phyloP scores from a whole-genome alignment of 2,797 vertebrate species.

The Mycteria americana region DNA sequence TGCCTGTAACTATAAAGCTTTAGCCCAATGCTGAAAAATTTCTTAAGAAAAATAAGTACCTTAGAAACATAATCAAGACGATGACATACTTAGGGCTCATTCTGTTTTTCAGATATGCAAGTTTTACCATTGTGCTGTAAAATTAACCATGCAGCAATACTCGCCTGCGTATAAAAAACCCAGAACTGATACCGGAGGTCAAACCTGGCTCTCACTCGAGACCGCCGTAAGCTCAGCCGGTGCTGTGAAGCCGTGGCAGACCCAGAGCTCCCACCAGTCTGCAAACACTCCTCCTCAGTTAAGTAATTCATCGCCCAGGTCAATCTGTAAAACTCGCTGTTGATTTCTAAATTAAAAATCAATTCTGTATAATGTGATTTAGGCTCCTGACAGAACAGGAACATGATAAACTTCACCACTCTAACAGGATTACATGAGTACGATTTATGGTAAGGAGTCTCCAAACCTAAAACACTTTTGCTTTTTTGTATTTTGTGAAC shows the following conservation, averaged over 20 bases:
- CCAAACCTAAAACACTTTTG: neutral
- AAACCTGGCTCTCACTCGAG: neutral
- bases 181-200: neutral
- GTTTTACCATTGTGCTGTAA: neutral
- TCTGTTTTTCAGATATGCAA: neutral
- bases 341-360: slow-evolving; percentile 32
- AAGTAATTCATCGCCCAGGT: neutral
- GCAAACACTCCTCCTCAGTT: neutral
- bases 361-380: neutral
- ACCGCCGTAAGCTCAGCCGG: accelerated
- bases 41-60: neutral
- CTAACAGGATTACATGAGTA: neutral
- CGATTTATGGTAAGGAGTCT: neutral
- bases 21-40: neutral
- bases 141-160: neutral
- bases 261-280: neutral
- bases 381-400: neutral
- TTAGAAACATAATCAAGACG: neutral
- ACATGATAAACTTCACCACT: neutral
- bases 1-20: neutral
- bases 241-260: neutral
- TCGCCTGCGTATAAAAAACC: neutral
- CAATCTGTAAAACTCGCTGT: neutral
- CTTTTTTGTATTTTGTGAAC: neutral
- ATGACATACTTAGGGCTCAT: neutral